Evolutionary conservation across 2,797 vertebrate genomes (phyloP).

Genomic region (Iguana delicatissima): DNA sequence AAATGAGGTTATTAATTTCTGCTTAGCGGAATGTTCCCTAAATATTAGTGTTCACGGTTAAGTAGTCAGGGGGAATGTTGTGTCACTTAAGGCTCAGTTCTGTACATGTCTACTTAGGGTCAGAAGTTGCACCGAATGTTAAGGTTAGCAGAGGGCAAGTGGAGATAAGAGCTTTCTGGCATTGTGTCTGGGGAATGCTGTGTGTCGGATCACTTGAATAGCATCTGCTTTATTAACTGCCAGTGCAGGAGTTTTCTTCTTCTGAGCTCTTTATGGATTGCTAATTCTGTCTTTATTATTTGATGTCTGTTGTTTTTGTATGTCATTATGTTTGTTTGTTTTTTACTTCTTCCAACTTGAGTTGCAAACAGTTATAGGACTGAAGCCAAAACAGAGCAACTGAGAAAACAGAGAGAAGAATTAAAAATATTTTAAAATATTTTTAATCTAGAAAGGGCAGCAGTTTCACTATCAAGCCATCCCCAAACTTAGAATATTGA

Average conservation of each 20-base stretch:
- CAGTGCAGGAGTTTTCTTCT: neutral
- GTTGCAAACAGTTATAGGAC: neutral
- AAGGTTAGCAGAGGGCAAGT: neutral
- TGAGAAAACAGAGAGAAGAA: neutral
- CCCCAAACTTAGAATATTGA: neutral
- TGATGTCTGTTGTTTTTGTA: neutral
- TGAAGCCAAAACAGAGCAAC: neutral
- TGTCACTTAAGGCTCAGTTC: too few species aligned
- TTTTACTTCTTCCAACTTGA: neutral
- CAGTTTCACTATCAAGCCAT: too few species aligned
- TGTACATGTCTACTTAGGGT: neutral
- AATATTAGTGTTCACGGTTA: neutral
- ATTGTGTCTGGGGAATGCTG: neutral
- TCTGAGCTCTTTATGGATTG: neutral
- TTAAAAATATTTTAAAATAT: too few species aligned
- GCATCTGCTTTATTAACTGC: neutral
- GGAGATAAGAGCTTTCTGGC: neutral
- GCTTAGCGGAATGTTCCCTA: neutral
- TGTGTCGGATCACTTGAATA: neutral
- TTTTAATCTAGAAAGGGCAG: too few species aligned
- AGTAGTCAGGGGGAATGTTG: neutral
- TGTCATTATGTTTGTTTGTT: neutral
- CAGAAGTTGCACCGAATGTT: neutral
- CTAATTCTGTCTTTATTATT: neutral
- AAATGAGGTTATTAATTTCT: neutral